These are phyloP conservation scores for Atta colombica DNA, from an alignment of 1,140 invertebrate genomes.

Conservation along the genomic window DNA sequence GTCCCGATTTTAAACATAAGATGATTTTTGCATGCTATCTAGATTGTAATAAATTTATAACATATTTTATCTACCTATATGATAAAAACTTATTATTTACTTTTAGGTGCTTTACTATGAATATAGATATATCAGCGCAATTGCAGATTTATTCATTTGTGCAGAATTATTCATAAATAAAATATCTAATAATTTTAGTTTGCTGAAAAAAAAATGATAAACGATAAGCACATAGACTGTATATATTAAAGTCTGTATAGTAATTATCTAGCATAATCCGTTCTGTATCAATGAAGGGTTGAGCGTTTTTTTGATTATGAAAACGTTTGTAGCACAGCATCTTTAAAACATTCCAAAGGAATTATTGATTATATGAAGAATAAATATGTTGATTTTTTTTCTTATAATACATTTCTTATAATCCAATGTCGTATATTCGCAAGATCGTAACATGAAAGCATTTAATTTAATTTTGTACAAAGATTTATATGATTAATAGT, in stretches of 20 bases:
- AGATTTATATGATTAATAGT: slow-evolving; percentile 19
- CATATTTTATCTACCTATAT: neutral
- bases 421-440: slow-evolving; percentile 24
- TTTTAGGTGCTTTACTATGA: neutral
- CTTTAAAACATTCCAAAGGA: slow-evolving; percentile 11
- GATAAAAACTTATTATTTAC: neutral
- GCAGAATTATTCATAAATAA: slow-evolving; percentile 7
- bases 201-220: neutral
- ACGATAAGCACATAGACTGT: slow-evolving; percentile 10
- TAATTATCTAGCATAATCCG: neutral
- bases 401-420: neutral
- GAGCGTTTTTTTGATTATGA: neutral
- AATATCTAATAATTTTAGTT: slow-evolving; percentile 29
- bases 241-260: slow-evolving; percentile 12
- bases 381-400: neutral
- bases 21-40: too few species aligned
- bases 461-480: slow-evolving; percentile 50
- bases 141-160: too few species aligned
- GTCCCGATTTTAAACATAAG: too few species aligned
- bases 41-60: neutral
- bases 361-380: neutral
- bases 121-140: neutral
- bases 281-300: neutral
- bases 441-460: slow-evolving; percentile 13
- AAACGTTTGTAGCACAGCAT: slow-evolving; percentile 22